Evolutionary conservation across 2,113 vertebrate genomes (phyloP), one percentile per base, ranked within the genome.

Genomic region (Rhinogobius similis): DNA sequence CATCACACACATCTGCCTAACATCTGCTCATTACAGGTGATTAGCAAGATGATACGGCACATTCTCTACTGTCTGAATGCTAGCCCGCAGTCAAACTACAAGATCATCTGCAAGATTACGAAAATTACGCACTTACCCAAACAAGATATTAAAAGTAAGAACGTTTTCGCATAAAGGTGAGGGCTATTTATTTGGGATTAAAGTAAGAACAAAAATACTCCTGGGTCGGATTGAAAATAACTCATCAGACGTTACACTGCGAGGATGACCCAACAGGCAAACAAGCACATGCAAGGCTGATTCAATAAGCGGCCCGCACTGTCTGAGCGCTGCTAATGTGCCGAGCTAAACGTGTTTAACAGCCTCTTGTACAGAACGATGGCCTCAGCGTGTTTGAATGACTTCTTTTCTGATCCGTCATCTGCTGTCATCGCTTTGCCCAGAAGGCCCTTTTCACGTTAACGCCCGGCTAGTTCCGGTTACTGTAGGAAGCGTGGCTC

Each of bases 21-120:
- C 83, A 89, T 89, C 86, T 85, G 83, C 75, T 89, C 80, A 79
- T 86, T 83, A 72, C 80, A 78, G 85, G 80, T 89, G 85, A 89
- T 88, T 89, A 87, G 83, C 21, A 29, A 77, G 55, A 80, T 75
- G 69, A 82, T 83, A 62, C 50, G 76, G 70, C 65, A 77, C 55
- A 44, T 74, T 81, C 67, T 66, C 70, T 29, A 46, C 62, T 38
- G 44, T 85, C 65, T 73, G 88, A 87, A 82, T 80, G 68, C 58
- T 69, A 79, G 71, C 72, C 79, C 68, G 67, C 65, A 78, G 70
- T 78, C 50, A 69, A 71, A 73, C 29, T 74, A 73, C 66, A 67
- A 43, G 61, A 38, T 75, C 36, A 67, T 27, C 68, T 58, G 53
- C 53, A 21, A 52, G 39, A 73, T 72, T 59, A 62, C 64, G 68